Conservation (phyloP, 2,113 vertebrate genomes). For the Xenopus laevis region DNA sequence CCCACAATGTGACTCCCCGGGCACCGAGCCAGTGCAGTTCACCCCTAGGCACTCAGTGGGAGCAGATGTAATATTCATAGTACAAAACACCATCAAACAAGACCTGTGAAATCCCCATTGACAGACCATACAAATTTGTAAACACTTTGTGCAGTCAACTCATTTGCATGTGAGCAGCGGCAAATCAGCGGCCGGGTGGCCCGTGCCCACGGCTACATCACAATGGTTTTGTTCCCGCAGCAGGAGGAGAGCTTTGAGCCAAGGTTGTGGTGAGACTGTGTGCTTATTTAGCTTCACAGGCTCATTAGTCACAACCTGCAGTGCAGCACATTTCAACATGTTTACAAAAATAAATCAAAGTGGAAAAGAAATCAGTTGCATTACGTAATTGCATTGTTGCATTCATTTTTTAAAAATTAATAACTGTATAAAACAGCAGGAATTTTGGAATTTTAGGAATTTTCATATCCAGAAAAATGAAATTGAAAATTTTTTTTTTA, state of each 20-base stretch:
- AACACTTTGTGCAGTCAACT: neutral
- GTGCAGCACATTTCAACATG: no score
- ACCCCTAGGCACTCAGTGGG: neutral
- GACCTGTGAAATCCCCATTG: conserved; percentile 25
- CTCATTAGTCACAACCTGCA: neutral
- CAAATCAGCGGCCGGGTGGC: conserved; percentile 9
- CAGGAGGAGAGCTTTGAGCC: conserved; percentile 18
- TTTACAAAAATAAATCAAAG: no score
- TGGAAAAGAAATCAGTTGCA: no score
- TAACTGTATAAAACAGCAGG: no score
- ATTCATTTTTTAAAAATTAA: no score
- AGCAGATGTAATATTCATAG: conserved; percentile 20
- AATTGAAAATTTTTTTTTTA: no score
- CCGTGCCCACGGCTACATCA: conserved; percentile 7
- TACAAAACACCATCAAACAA: conserved; percentile 19
- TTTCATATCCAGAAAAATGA: no score
- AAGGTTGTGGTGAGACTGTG: neutral
- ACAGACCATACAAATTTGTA: conserved; percentile 8
- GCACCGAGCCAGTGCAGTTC: no score
- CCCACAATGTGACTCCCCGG: no score
- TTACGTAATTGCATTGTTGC: no score
- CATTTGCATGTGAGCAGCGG: conserved; percentile 15
- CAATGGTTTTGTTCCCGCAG: conserved; percentile 28
- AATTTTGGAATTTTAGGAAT: no score
- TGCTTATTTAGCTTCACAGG: neutral